Evolutionary conservation across 2,113 vertebrate genomes (phyloP).

Genomic region (Cnemophilus loriae): DNA sequence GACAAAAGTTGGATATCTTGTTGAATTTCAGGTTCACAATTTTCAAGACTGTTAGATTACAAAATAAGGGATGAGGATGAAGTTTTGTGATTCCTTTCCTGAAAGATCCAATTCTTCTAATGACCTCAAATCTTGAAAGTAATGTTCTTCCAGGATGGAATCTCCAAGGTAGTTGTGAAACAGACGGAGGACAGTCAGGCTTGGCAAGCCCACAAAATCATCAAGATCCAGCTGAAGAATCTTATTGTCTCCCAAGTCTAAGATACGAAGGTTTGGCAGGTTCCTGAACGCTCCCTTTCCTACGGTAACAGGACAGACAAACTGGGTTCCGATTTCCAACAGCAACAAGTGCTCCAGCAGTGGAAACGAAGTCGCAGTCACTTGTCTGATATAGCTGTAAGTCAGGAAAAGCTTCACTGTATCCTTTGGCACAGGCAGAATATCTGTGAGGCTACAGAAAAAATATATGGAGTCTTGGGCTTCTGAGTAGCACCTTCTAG

Average conservation of each 20-base stretch:
- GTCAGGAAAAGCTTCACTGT: conserved; percentile 69
- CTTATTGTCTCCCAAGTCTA: conserved; percentile 70
- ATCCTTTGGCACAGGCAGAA: conserved; percentile 73
- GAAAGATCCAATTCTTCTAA: conserved; percentile 75
- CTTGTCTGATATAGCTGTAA: conserved; percentile 70
- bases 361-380: conserved; percentile 73
- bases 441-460: conserved; percentile 19
- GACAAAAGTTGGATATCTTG: conserved; percentile 71
- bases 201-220: conserved; percentile 78
- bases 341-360: conserved; percentile 57
- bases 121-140: conserved; percentile 76
- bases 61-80: conserved; percentile 78
- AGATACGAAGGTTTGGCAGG: conserved; percentile 66
- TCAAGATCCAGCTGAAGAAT: conserved; percentile 70
- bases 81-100: conserved; percentile 72
- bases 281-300: conserved; percentile 77
- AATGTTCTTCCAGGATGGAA: conserved; percentile 72
- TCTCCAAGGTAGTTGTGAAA: conserved; percentile 65
- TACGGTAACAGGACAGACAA: conserved; percentile 50
- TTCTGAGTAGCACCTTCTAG: conserved; percentile 48
- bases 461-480: conserved; percentile 32
- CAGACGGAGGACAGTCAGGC: conserved; percentile 69
- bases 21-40: conserved; percentile 74
- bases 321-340: conserved; percentile 72
- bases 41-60: conserved; percentile 67